A percentile compares a stretch with the other conserved stretches of the same genome.
Conservation (phyloP, 2,888 invertebrate genomes). For the Hartigia nigra region DNA sequence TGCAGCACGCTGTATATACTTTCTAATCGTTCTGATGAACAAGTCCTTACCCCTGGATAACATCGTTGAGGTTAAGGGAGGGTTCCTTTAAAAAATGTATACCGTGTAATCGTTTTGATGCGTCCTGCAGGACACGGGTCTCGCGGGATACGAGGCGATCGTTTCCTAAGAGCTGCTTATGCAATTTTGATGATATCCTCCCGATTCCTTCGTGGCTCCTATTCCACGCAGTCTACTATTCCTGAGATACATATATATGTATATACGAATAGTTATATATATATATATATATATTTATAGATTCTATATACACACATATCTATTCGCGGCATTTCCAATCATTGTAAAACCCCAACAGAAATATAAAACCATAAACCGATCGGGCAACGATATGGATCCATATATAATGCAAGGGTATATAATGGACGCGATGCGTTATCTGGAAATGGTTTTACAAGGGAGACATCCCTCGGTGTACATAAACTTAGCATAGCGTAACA, state of each 20-base stretch:
- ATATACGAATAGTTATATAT: background rate
- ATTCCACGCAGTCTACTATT: background rate
- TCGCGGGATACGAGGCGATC: constrained; percentile 59
- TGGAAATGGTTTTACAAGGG: constrained; percentile 65
- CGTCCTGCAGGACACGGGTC: constrained; percentile 54
- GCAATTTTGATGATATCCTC: constrained; percentile 60
- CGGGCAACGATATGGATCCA: constrained; percentile 59
- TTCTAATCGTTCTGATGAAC: background rate
- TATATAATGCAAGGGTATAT: constrained; percentile 56
- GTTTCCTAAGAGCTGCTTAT: constrained; percentile 64
- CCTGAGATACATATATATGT: background rate
- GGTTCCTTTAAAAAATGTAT: constrained; percentile 48
- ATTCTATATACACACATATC: constrained; percentile 35
- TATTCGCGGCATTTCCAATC: constrained; percentile 62
- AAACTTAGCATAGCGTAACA: constrained; percentile 57
- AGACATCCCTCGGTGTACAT: constrained; percentile 60
- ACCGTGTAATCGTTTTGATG: constrained; percentile 59
- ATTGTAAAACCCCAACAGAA: constrained; percentile 64
- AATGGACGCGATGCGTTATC: constrained; percentile 61
- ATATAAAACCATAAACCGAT: constrained; percentile 64
- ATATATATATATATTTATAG: background rate
- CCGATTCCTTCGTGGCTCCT: constrained; percentile 45
- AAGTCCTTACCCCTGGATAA: background rate
- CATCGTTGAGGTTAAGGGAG: background rate
- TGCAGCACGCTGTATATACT: background rate